These are phyloP conservation scores for Hydrozoanthus tunicans DNA, from an alignment of 64 coral and sea anemone genomes.

Conservation along the genomic window DNA sequence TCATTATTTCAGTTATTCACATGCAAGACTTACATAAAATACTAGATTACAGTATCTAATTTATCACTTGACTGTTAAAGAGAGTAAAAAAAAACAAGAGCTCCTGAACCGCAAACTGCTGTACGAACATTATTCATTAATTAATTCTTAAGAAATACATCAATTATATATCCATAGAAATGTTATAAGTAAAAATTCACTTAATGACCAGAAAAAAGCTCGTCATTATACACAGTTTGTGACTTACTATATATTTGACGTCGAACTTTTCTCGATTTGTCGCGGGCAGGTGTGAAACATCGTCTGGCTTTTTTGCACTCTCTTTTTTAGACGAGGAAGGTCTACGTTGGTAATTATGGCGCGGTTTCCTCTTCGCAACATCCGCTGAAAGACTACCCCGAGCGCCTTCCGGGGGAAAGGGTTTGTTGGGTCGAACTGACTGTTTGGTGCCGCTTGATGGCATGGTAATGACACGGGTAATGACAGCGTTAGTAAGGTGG, in stretches of 20 bases:
- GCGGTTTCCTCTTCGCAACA: neutral
- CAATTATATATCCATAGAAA: neutral
- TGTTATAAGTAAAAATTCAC: no score
- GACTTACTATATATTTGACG: slow-evolving; percentile 35
- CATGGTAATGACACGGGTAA: neutral
- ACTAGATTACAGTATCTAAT: no score
- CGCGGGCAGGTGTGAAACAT: neutral
- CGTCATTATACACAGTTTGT: neutral
- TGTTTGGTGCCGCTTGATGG: slow-evolving; percentile 7
- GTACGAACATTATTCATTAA: no score
- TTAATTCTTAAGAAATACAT: neutral
- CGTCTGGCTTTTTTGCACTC: neutral
- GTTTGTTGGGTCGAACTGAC: slow-evolving; percentile 10
- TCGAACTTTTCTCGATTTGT: slow-evolving; percentile 27
- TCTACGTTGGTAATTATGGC: slow-evolving; percentile 7
- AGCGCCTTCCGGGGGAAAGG: neutral
- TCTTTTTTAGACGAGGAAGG: slow-evolving; percentile 13
- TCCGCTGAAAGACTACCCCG: slow-evolving; percentile 49
- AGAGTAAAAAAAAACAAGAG: no score
- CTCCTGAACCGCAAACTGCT: no score
- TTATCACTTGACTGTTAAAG: no score
- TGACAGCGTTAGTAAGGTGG: neutral
- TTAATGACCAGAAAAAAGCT: neutral
- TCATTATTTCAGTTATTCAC: no score
- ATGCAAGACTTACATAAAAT: no score